Conservation (phyloP, 2,888 invertebrate species). For the Acanthosepion esculentum region DNA sequence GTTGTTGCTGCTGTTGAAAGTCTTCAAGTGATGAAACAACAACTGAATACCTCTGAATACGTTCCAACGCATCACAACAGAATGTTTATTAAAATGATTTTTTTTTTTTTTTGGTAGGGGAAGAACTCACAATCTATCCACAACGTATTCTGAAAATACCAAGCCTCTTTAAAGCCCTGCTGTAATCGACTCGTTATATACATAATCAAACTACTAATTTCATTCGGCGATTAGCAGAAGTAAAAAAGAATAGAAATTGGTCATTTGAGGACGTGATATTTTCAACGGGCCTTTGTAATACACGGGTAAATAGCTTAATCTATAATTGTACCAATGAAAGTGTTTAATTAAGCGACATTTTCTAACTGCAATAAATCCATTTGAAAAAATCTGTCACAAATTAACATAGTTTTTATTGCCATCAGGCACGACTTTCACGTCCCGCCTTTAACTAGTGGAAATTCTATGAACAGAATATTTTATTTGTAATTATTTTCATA, state of each 20-base stretch:
- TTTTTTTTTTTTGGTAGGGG: too few relatives aligned
- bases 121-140: too few relatives aligned
- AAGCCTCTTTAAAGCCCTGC: background rate
- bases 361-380: background rate
- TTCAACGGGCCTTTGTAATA: background rate
- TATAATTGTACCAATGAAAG: background rate
- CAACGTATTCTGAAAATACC: background rate
- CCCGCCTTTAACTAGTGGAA: background rate
- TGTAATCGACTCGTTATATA: background rate
- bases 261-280: background rate
- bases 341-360: background rate
- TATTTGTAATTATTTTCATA: background rate
- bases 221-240: background rate
- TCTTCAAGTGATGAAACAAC: too few relatives aligned
- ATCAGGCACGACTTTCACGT: background rate
- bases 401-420: background rate
- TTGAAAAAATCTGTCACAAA: background rate
- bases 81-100: too few relatives aligned
- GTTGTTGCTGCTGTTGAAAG: too few relatives aligned
- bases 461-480: background rate
- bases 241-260: background rate
- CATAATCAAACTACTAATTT: background rate
- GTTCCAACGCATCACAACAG: too few relatives aligned
- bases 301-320: background rate
- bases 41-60: too few relatives aligned